These are phyloP conservation scores for Deilephila elpenor DNA, from an alignment of 2,888 invertebrate genomes.

Conservation along the genomic window DNA sequence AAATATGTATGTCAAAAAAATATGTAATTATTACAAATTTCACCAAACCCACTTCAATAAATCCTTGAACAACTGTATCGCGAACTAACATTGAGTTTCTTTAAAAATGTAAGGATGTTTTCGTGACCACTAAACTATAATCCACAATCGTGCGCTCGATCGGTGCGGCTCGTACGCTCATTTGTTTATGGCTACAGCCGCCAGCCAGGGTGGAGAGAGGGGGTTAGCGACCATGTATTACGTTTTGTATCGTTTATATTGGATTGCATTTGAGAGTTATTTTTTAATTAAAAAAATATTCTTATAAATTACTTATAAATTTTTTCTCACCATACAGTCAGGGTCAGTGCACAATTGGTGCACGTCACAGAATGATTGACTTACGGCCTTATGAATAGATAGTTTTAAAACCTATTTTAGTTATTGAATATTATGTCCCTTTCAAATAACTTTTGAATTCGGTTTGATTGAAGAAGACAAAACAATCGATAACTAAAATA, in stretches of 20 bases:
- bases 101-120: slow-evolving; percentile 28
- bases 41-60: background rate
- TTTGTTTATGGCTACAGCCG: slow-evolving; percentile 74
- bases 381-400: too few species aligned
- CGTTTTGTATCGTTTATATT: slow-evolving; percentile 38
- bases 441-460: too few species aligned
- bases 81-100: background rate
- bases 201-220: slow-evolving; percentile 45
- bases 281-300: background rate
- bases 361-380: too few species aligned
- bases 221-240: slow-evolving; percentile 41
- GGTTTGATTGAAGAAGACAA: too few species aligned
- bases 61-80: background rate
- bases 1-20: too few species aligned
- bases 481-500: too few species aligned
- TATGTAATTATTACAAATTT: too few species aligned
- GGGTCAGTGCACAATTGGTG: too few species aligned
- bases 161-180: slow-evolving; percentile 69
- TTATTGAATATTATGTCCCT: too few species aligned
- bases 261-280: background rate
- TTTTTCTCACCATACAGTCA: too few species aligned
- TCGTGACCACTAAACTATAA: slow-evolving; percentile 64
- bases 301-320: too few species aligned
- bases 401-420: too few species aligned
- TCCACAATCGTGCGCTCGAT: slow-evolving; percentile 67